Conservation (phyloP, 2,113 vertebrate genomes). For the Pituophis catenifer region DNA sequence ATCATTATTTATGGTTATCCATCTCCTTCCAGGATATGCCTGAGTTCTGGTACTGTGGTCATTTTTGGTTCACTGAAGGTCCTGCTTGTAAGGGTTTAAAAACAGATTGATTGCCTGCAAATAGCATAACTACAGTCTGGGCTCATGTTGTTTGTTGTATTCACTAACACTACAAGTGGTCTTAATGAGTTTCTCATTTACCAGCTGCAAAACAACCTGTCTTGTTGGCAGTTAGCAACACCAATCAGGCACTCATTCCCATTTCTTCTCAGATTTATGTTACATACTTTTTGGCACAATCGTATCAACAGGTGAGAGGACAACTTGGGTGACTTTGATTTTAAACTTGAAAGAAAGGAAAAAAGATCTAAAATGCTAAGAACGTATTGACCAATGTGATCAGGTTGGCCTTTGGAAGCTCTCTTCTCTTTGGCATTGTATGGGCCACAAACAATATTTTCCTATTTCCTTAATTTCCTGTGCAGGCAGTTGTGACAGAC, state of each 20-base stretch:
- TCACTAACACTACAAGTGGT: conserved; percentile 43
- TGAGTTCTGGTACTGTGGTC: conserved; percentile 19
- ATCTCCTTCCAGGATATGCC: not conserved
- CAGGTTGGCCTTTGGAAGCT: fast-evolving
- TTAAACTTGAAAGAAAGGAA: not conserved
- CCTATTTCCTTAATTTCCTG: fast-evolving
- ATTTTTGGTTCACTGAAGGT: not conserved
- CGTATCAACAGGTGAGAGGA: not conserved
- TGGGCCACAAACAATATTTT: not conserved
- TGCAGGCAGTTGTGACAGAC: not conserved
- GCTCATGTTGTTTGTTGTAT: conserved; percentile 37
- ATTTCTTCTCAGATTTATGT: not conserved
- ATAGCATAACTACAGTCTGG: conserved; percentile 1
- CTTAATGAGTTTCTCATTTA: conserved; percentile 56
- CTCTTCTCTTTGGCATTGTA: not conserved
- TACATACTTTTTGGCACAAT: conserved; percentile 35
- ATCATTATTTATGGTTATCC: fast-evolving
- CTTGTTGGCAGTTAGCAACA: conserved; percentile 26
- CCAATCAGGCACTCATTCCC: not conserved
- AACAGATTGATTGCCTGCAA: conserved; percentile 13
- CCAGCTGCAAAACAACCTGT: conserved; percentile 38
- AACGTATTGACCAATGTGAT: not conserved
- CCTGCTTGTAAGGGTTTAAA: not conserved
- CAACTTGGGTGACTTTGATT: not conserved
- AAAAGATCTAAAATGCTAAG: not conserved